A percentile compares a stretch with the other conserved stretches of the same genome.
phyloP scores from a whole-genome alignment of 2,797 vertebrate genomes.

The Anguilla megastoma region DNA sequence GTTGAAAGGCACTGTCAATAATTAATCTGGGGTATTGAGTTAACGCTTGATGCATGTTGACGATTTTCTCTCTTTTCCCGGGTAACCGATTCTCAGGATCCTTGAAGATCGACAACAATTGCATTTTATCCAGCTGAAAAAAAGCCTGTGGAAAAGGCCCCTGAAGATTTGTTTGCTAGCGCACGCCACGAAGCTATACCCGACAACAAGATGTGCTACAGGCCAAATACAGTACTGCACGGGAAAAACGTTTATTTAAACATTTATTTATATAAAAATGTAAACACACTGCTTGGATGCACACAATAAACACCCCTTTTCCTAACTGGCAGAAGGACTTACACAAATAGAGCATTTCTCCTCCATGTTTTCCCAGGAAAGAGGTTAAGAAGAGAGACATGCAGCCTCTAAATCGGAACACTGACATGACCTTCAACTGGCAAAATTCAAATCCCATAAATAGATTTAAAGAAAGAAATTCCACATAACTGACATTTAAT shows the following conservation, averaged over 20 bases:
- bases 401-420: neutral
- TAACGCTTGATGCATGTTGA: neutral
- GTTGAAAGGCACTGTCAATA: neutral
- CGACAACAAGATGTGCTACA: neutral
- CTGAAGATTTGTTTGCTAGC: neutral
- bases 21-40: constrained; percentile 3
- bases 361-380: neutral
- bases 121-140: neutral
- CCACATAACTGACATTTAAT: neutral
- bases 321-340: neutral
- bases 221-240: neutral
- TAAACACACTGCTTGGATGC: neutral
- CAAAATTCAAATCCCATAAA: neutral
- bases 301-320: neutral
- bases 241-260: neutral
- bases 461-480: neutral
- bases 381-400: neutral
- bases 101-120: constrained; percentile 19
- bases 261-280: neutral
- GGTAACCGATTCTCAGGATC: constrained; percentile 11
- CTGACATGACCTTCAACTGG: neutral
- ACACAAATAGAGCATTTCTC: neutral
- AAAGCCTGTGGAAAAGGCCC: neutral
- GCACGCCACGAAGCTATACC: neutral
- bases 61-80: neutral